These are phyloP conservation scores for Gadus macrocephalus DNA, from an alignment of 2,113 vertebrate species.

Conservation along the genomic window DNA sequence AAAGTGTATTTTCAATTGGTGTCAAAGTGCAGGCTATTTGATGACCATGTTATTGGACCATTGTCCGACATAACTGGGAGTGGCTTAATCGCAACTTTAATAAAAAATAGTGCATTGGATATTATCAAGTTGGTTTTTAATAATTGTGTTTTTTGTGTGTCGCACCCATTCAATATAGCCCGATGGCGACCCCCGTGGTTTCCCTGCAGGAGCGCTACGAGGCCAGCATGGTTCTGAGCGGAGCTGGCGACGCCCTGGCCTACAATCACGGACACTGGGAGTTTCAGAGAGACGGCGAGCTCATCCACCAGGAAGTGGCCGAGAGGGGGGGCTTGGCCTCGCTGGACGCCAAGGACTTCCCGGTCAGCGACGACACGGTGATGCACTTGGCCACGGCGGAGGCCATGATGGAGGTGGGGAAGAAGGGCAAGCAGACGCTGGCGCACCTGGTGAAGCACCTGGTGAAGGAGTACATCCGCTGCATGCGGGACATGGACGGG, in stretches of 20 bases:
- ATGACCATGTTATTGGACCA: no score
- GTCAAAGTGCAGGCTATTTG: no score
- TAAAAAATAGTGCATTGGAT: no score
- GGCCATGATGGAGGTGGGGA: slow-evolving; percentile 66
- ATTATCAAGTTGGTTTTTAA: no score
- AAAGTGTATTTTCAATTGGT: no score
- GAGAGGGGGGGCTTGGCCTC: slow-evolving; percentile 68
- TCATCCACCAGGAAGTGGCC: slow-evolving; percentile 71
- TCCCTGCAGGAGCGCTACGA: slow-evolving; percentile 62
- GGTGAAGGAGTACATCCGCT: slow-evolving; percentile 74
- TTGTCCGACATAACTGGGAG: no score
- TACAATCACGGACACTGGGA: slow-evolving; percentile 71
- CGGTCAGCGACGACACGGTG: slow-evolving; percentile 78
- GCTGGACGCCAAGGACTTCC: slow-evolving; percentile 60
- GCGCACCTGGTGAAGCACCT: slow-evolving; percentile 62
- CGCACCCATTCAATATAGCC: background rate
- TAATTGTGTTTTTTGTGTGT: no score
- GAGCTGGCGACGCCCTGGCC: slow-evolving; percentile 73
- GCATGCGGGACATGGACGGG: slow-evolving; percentile 76
- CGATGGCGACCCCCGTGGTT: background rate
- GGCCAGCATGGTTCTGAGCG: slow-evolving; percentile 77
- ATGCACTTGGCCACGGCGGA: slow-evolving; percentile 84
- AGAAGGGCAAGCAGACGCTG: slow-evolving; percentile 13
- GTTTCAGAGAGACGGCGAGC: slow-evolving; percentile 57
- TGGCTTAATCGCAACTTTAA: no score